phyloP scores from a whole-genome alignment of 2,888 invertebrate species.

The Drosophila mimetica region DNA sequence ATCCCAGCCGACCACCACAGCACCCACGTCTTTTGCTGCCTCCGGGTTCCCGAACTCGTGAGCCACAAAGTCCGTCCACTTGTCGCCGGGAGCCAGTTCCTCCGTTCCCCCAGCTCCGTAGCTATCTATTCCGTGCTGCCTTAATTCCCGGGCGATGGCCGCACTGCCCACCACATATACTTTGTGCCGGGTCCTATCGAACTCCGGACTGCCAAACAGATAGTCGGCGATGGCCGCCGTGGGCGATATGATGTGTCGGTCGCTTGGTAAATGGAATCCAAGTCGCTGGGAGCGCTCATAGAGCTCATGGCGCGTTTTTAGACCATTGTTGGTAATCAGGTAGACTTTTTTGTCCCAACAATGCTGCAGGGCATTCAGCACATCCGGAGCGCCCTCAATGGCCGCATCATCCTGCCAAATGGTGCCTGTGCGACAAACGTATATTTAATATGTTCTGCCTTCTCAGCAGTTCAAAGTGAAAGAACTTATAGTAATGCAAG shows the following conservation, averaged over 20 bases:
- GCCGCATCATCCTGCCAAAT: constrained; percentile 90
- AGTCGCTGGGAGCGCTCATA: constrained; percentile 89
- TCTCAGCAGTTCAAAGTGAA: not conserved
- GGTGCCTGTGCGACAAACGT: constrained; percentile 86
- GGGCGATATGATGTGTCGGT: constrained; percentile 92
- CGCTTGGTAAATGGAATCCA: constrained; percentile 88
- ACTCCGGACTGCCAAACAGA: constrained; percentile 88
- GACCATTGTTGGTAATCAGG: constrained; percentile 96
- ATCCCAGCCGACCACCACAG: constrained; percentile 98
- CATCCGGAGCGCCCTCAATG: constrained; percentile 88
- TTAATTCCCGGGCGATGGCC: constrained; percentile 93
- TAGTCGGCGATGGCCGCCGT: constrained; percentile 91
- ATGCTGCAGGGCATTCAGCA: constrained; percentile 88
- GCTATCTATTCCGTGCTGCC: constrained; percentile 90
- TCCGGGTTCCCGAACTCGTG: constrained; percentile 87
- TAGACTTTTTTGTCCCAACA: constrained; percentile 92
- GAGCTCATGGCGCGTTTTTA: constrained; percentile 91
- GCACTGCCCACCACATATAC: constrained; percentile 93
- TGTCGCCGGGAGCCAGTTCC: constrained; percentile 83
- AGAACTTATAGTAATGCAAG: not conserved
- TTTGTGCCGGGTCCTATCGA: constrained; percentile 87
- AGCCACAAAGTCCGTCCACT: constrained; percentile 84
- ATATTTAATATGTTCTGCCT: constrained; percentile 4
- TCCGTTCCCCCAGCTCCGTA: constrained; percentile 85
- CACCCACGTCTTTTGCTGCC: constrained; percentile 89